A percentile compares a stretch with the other conserved stretches of the same genome.
These are phyloP conservation scores for Acestrorhynchus altus DNA, from an alignment of 2,797 vertebrate genomes.

Conservation along the genomic window DNA sequence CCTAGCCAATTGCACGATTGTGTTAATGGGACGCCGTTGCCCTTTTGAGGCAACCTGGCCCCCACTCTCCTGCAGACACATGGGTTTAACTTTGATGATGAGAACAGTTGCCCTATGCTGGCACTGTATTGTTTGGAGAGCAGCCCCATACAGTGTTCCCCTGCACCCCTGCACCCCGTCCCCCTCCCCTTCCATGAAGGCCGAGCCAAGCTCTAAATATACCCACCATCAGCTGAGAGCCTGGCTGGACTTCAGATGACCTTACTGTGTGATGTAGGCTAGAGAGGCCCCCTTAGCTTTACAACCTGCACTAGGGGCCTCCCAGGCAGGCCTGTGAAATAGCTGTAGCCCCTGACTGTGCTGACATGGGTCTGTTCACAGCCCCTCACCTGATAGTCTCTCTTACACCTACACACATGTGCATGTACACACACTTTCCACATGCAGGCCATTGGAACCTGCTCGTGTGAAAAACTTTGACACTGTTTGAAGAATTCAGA, in stretches of 20 bases:
- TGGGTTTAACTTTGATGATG: slow-evolving; percentile 25
- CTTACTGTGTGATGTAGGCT: slow-evolving; percentile 69
- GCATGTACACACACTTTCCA: neutral
- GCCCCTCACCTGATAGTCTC: slow-evolving; percentile 1
- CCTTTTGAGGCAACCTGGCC: slow-evolving; percentile 13
- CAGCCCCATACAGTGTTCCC: slow-evolving; percentile 29
- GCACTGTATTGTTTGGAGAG: slow-evolving; percentile 45
- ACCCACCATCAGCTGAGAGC: slow-evolving; percentile 71
- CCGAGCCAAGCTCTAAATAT: slow-evolving; percentile 76
- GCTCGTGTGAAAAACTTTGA: neutral
- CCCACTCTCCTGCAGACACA: neutral
- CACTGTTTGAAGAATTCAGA: slow-evolving; percentile 5
- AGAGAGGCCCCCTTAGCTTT: slow-evolving; percentile 54
- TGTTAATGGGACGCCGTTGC: slow-evolving; percentile 20
- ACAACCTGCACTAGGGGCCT: slow-evolving; percentile 4
- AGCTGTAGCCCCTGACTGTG: slow-evolving; percentile 26
- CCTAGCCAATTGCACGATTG: neutral
- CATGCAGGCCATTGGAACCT: neutral
- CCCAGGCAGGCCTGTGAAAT: slow-evolving; percentile 28
- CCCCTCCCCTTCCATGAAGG: neutral
- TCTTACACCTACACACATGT: slow-evolving; percentile 1
- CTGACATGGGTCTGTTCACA: slow-evolving; percentile 33
- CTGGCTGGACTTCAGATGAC: slow-evolving; percentile 76
- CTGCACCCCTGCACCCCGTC: slow-evolving; percentile 8
- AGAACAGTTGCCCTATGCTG: slow-evolving; percentile 33